Base-by-base conservation (phyloP, 2,113 vertebrate genomes). In the Perognathus longimembris region DNA sequence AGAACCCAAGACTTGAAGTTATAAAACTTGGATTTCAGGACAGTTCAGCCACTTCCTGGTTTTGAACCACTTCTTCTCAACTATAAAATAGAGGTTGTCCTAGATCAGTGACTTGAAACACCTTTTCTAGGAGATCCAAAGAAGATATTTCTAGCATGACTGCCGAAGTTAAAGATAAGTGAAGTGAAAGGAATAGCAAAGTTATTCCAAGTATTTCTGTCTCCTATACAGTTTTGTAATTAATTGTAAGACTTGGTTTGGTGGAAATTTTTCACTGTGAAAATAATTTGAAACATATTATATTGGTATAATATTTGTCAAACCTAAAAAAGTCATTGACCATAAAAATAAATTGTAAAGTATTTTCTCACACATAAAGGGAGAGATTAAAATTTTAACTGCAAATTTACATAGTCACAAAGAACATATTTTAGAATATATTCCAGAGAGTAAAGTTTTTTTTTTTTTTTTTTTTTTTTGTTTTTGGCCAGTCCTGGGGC, bases 81-180 rank as follows among this genome's bases (percentile, higher is more conserved):
- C 7, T 86, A 21, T 67, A 93, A 94, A 92, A 30, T 74, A 50
- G 45, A 38, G 6, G 4, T 28, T 80, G 26, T 57, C 40, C 15
- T 40, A 34, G 1, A 67, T 80, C 30, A 64, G 8, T 85, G 59
- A 85, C 69, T 85, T 78, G 21, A 90, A 92, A 94, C 73, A 22
- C 66, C 0, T 82, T 83, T 89, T 54, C 34, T 59, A 81, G 2
- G 7, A 75, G 50, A 57, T 57, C 18, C 28, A 71, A 50, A 59
- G 42, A 85, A 86, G 26, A 66, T 34, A 50, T 45, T 74, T 85
- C 21, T 61, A 17, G 11, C 11, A 8, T 40, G 57, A 50, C 7
- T 24, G 2, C 8, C 14, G n/a, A 20, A 66, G 11, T 83, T 59
- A 74, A 22, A 61, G 45, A 7, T 6, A 3, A 4, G 38, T 66